These are phyloP conservation scores for Halictus ligatus DNA, from an alignment of 2,888 invertebrate genomes.

Conservation along the genomic window DNA sequence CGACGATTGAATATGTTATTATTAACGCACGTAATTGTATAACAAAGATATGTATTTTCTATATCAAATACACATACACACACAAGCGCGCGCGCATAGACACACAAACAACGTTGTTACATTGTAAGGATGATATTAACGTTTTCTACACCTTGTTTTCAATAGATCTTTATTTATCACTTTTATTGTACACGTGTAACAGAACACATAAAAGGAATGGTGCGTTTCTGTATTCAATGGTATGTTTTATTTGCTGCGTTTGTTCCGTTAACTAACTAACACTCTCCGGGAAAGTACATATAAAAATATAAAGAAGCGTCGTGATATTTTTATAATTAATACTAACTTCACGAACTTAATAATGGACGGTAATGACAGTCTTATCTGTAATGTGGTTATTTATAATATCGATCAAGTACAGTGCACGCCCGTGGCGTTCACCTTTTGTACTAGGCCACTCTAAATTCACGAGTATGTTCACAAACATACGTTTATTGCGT, in stretches of 20 bases:
- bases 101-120: slow-evolving; percentile 26
- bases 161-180: slow-evolving; percentile 36
- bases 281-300: slow-evolving; percentile 51
- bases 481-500: slow-evolving; percentile 39
- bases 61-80: slow-evolving; percentile 19
- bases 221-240: slow-evolving; percentile 36
- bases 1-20: slow-evolving; percentile 25
- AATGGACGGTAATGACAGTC: slow-evolving; percentile 76
- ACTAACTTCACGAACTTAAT: slow-evolving; percentile 54
- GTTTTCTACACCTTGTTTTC: slow-evolving; percentile 32
- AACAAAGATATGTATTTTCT: slow-evolving; percentile 48
- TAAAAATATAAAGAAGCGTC: slow-evolving; percentile 60
- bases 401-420: slow-evolving; percentile 33
- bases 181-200: slow-evolving; percentile 46
- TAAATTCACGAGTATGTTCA: slow-evolving; percentile 53
- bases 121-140: slow-evolving; percentile 36
- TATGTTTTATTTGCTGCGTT: slow-evolving; percentile 26
- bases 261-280: neutral
- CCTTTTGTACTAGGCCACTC: slow-evolving; percentile 64
- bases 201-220: slow-evolving; percentile 30
- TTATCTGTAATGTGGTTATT: slow-evolving; percentile 57
- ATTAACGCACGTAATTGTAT: slow-evolving; percentile 38
- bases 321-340: slow-evolving; percentile 31
- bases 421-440: slow-evolving; percentile 24
- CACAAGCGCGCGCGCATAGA: neutral